These are phyloP conservation scores for Drosophila planitibia DNA, from an alignment of 2,888 invertebrate genomes.

Conservation along the genomic window DNA sequence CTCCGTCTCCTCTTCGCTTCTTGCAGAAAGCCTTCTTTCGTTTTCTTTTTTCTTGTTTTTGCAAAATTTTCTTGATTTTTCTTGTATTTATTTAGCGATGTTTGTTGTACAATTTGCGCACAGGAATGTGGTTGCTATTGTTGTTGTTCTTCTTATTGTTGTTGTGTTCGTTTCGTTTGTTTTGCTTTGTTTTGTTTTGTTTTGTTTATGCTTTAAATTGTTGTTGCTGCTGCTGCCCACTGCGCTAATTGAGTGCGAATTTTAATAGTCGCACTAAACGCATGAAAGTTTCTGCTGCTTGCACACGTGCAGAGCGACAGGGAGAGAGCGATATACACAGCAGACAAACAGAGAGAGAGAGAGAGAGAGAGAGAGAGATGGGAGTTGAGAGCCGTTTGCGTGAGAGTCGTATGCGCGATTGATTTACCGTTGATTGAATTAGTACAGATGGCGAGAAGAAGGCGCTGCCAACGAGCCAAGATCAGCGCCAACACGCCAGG, in stretches of 20 bases:
- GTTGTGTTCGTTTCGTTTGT: constrained; percentile 14
- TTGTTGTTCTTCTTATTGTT: constrained; percentile 12
- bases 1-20: constrained; percentile 13
- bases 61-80: constrained; percentile 12
- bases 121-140: constrained; percentile 49
- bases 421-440: constrained; percentile 71
- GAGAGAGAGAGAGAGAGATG: constrained; percentile 7
- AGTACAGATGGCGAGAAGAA: constrained; percentile 51
- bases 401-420: constrained; percentile 51
- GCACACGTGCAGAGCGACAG: constrained; percentile 30
- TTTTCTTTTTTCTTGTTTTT: constrained; percentile 12
- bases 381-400: constrained; percentile 40
- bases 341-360: neutral
- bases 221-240: constrained; percentile 16
- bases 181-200: constrained; percentile 40
- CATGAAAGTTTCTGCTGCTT: constrained; percentile 37
- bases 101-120: constrained; percentile 54
- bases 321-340: constrained; percentile 3
- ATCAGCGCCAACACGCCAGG: constrained; percentile 44
- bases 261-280: constrained; percentile 52
- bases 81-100: constrained; percentile 47
- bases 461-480: constrained; percentile 39
- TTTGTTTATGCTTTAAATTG: constrained; percentile 51
- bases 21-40: constrained; percentile 33
- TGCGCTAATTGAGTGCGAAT: constrained; percentile 64